Percentiles rank a stretch among this genome's conserved stretches.
phyloP scores from a whole-genome alignment of 2,113 vertebrate species.

The Lycaon pictus region DNA sequence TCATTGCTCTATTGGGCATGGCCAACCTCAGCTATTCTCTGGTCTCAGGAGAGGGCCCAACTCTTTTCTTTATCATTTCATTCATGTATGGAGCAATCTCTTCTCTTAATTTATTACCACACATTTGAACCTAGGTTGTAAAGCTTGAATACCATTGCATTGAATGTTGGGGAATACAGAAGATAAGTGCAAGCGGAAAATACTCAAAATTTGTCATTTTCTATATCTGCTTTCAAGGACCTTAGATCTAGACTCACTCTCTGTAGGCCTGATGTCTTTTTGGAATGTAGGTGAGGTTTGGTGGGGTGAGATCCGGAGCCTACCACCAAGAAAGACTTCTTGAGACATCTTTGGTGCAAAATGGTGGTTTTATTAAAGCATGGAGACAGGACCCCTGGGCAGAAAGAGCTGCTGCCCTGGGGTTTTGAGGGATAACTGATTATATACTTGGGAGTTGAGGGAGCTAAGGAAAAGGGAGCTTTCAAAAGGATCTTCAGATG shows the following conservation, averaged over 20 bases:
- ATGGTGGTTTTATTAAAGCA: too few relatives aligned
- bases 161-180: background rate
- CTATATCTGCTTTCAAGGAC: background rate
- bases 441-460: too few relatives aligned
- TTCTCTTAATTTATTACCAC: constrained; percentile 29
- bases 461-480: too few relatives aligned
- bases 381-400: too few relatives aligned
- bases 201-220: background rate
- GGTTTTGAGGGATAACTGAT: too few relatives aligned
- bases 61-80: background rate
- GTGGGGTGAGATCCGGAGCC: too few relatives aligned
- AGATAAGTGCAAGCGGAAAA: background rate
- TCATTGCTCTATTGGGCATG: background rate
- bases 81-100: background rate
- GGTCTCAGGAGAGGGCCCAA: background rate
- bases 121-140: background rate
- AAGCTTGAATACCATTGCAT: background rate
- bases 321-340: too few relatives aligned
- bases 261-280: background rate
- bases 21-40: background rate
- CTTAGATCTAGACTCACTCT: background rate
- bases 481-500: too few relatives aligned
- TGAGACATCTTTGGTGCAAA: too few relatives aligned
- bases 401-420: too few relatives aligned
- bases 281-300: too few relatives aligned